Evolutionary conservation across 2,797 vertebrate species (phyloP).

Genomic region (Amblyopsis hoosieri): DNA sequence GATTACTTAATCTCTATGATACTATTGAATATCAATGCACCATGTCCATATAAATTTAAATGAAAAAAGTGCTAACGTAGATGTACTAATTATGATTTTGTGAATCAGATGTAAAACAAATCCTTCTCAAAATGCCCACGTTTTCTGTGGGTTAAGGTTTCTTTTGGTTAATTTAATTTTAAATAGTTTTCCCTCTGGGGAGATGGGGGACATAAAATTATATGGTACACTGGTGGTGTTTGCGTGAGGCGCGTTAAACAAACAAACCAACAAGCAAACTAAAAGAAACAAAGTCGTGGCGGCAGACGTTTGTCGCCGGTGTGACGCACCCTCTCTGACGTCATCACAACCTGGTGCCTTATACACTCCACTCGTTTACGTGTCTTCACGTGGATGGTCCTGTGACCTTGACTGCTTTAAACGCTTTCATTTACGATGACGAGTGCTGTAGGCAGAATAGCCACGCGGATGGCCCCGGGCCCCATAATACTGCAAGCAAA

Average conservation of each 20-base stretch:
- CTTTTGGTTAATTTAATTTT: constrained; percentile 59
- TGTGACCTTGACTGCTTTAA: constrained; percentile 73
- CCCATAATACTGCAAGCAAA: constrained; percentile 53
- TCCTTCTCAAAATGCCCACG: constrained; percentile 81
- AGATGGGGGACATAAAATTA: constrained; percentile 50
- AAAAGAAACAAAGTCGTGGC: constrained; percentile 36
- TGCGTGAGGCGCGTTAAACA: constrained; percentile 53
- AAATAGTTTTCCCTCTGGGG: constrained; percentile 38
- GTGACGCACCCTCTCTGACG: constrained; percentile 77
- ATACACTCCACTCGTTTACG: constrained; percentile 84
- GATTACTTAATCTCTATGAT: constrained; percentile 61
- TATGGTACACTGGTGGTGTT: constrained; percentile 61
- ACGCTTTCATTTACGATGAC: constrained; percentile 72
- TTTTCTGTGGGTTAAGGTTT: constrained; percentile 81
- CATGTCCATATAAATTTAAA: constrained; percentile 77
- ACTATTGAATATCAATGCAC: constrained; percentile 74
- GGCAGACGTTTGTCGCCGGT: constrained; percentile 53
- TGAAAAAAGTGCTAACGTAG: constrained; percentile 83
- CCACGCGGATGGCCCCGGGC: constrained; percentile 32
- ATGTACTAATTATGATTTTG: constrained; percentile 86
- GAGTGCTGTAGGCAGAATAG: constrained; percentile 61
- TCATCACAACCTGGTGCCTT: constrained; percentile 85
- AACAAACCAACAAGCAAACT: constrained; percentile 9
- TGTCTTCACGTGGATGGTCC: constrained; percentile 77
- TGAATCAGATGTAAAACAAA: constrained; percentile 83